Conservation (phyloP, 2,113 vertebrate species). For the Gadus chalcogrammus region DNA sequence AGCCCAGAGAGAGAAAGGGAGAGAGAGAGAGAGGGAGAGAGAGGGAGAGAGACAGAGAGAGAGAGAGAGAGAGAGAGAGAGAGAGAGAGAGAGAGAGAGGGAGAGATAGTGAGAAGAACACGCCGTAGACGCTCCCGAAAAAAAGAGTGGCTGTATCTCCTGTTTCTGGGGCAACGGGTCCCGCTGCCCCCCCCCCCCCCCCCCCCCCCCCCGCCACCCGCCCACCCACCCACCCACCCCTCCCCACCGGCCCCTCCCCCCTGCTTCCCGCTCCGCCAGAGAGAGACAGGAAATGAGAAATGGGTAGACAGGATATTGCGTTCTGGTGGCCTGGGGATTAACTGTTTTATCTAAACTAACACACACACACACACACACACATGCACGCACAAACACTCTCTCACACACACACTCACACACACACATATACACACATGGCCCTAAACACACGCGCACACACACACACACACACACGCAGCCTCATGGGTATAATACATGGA, state of each 20-base stretch:
- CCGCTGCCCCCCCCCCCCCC: conserved; percentile 59
- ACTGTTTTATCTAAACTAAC: conserved; percentile 82
- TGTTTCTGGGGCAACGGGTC: conserved; percentile 80
- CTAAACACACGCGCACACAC: conserved; percentile 4
- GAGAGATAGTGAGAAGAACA: conserved; percentile 64
- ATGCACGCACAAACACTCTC: conserved; percentile 38
- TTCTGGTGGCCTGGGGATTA: conserved; percentile 83
- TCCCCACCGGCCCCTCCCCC: conserved; percentile 50
- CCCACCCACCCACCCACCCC: background rate
- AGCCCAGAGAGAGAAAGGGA: conserved; percentile 54
- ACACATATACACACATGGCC: conserved; percentile 17
- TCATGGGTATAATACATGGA: conserved; percentile 18
- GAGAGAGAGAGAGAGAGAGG: conserved; percentile 60
- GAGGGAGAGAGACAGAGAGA: conserved; percentile 66
- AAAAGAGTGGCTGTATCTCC: conserved; percentile 75
- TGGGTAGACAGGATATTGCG: conserved; percentile 89
- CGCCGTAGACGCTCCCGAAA: conserved; percentile 71
- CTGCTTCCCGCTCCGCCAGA: conserved; percentile 70
- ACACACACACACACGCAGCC: conserved; percentile 41
- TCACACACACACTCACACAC: conserved; percentile 31
- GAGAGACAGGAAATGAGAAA: conserved; percentile 90
- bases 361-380: conserved; percentile 61
- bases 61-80: conserved; percentile 32
- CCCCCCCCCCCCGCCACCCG: background rate
- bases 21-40: conserved; percentile 67